phyloP scores from a whole-genome alignment of 1,140 invertebrate genomes.

The Drosophila tropicalis region DNA sequence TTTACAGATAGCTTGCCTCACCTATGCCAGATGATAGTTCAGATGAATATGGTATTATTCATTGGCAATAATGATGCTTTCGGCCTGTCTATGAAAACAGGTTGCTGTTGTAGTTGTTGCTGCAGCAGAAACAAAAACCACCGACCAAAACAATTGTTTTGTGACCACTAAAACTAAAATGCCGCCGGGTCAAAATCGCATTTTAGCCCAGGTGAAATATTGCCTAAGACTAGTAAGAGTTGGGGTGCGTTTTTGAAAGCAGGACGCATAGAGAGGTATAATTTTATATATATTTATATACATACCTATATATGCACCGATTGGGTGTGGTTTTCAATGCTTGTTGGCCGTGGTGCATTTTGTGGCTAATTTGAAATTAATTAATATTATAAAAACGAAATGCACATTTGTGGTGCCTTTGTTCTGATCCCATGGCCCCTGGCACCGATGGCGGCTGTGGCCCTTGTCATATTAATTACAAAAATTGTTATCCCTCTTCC shows the following conservation, averaged over 20 bases:
- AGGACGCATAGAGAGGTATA: neutral
- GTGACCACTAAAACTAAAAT: conserved; percentile 55
- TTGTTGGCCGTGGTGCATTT: conserved; percentile 14
- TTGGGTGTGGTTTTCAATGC: conserved; percentile 19
- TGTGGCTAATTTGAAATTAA: conserved; percentile 61
- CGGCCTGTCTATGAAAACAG: neutral
- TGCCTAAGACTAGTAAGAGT: conserved; percentile 37
- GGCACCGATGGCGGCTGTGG: conserved; percentile 3
- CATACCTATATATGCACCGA: neutral
- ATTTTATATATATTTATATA: too few relatives aligned
- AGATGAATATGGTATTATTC: conserved; percentile 7
- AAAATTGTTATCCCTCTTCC: conserved; percentile 20
- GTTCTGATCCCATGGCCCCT: conserved; percentile 29
- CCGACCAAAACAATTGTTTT: conserved; percentile 63
- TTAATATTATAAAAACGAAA: conserved; percentile 75
- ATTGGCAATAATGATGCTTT: neutral
- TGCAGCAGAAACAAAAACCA: conserved; percentile 21
- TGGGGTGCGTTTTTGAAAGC: neutral
- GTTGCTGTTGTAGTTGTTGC: neutral
- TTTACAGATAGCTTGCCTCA: conserved; percentile 12
- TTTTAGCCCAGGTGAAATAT: conserved; percentile 48
- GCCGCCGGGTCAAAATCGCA: conserved; percentile 43
- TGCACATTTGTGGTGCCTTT: conserved; percentile 67
- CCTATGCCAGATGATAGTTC: conserved; percentile 7
- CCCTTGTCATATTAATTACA: conserved; percentile 44